These are phyloP conservation scores for Nephrocerus scutellatus DNA, from an alignment of 2,888 invertebrate species.

Conservation along the genomic window DNA sequence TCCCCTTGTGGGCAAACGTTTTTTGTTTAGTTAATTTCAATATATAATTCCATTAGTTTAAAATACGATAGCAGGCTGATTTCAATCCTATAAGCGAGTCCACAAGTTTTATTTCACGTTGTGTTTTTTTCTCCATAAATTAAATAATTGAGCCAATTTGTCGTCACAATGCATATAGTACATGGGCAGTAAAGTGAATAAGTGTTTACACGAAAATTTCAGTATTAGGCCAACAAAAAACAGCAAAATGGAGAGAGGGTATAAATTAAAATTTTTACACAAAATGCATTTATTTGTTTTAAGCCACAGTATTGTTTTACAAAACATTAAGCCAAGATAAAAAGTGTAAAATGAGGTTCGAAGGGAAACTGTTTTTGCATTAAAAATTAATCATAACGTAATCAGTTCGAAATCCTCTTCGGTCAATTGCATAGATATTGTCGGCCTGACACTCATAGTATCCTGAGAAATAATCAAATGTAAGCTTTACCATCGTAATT, in stretches of 20 bases:
- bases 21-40: too few relatives aligned
- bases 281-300: constrained; percentile 2
- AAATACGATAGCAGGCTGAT: too few relatives aligned
- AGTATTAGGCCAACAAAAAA: constrained; percentile 10
- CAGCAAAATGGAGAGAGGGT: neutral
- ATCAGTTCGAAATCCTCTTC: constrained; percentile 85
- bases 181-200: neutral
- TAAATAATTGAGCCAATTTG: constrained; percentile 45
- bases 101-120: constrained; percentile 16
- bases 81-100: too few relatives aligned
- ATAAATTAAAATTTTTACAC: constrained; percentile 1
- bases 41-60: too few relatives aligned
- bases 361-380: constrained; percentile 8
- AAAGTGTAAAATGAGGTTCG: constrained; percentile 6
- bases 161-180: constrained; percentile 24
- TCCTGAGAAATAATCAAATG: too few relatives aligned
- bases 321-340: too few relatives aligned
- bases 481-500: too few relatives aligned
- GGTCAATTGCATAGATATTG: constrained; percentile 85
- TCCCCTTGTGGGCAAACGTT: too few relatives aligned
- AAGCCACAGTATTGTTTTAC: constrained; percentile 2
- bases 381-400: constrained; percentile 50
- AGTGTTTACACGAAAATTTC: neutral
- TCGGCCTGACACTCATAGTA: constrained; percentile 88
- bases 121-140: constrained; percentile 36